phyloP scores from a whole-genome alignment of 23 tunicate genomes.

The Pegea sp. region DNA sequence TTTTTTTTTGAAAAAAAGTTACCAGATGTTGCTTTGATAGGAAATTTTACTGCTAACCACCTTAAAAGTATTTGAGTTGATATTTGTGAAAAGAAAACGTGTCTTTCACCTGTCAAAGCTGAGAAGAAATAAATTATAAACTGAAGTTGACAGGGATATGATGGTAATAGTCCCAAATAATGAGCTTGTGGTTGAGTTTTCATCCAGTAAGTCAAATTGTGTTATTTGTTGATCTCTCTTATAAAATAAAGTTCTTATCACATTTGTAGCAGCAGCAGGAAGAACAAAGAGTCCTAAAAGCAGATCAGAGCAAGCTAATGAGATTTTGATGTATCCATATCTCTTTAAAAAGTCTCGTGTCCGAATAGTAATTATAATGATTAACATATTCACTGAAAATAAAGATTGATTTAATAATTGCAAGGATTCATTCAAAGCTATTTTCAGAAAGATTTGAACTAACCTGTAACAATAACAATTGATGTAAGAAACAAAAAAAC shows the following conservation, averaged over 20 bases:
- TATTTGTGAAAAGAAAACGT: not conserved
- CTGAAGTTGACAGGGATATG: constrained; percentile 45
- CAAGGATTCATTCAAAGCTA: not conserved
- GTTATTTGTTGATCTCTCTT: constrained; percentile 1
- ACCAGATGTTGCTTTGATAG: constrained; percentile 51
- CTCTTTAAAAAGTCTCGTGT: constrained; percentile 27
- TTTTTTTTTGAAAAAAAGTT: constrained; percentile 27
- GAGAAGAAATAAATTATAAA: constrained; percentile 48
- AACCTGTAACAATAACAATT: constrained; percentile 32
- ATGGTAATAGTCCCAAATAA: constrained; percentile 55
- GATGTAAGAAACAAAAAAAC: constrained; percentile 44
- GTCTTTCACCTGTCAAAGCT: constrained; percentile 55
- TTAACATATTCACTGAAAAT: constrained; percentile 51
- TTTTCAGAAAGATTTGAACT: constrained; percentile 4
- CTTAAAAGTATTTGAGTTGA: constrained; percentile 10
- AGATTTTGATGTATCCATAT: constrained; percentile 77
- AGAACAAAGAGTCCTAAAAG: constrained; percentile 56
- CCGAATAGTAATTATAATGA: constrained; percentile 33
- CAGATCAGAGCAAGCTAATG: constrained; percentile 56
- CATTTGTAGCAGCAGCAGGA: constrained; percentile 53
- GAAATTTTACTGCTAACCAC: constrained; percentile 45
- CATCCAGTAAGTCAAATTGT: not conserved
- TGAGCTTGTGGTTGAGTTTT: constrained; percentile 29
- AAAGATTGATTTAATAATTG: not conserved
- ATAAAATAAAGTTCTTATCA: constrained; percentile 22